Base-by-base conservation (phyloP, 2,888 invertebrate species). In the Hyalella azteca region DNA sequence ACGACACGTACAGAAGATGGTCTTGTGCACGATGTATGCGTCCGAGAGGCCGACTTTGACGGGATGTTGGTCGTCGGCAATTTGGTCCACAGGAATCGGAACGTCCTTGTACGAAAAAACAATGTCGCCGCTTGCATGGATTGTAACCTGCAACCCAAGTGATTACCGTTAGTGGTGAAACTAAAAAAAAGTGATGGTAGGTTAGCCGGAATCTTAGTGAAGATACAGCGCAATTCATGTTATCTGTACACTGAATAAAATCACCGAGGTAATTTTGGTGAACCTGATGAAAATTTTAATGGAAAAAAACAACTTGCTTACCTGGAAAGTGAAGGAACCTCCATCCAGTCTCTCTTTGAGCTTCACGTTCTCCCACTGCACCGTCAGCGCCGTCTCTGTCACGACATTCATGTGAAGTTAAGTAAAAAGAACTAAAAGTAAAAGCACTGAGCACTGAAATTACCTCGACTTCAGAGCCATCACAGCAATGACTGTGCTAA, bases 11-110 rank as follows among this genome's bases (percentile, higher is more conserved):
- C 96, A 93, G 88, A 93, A 93, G 49, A 94, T 91, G 73, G 92
- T 92, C 86, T 93, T 92, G 87, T 98, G 96, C 87, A 95, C 94
- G 85, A 97, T 95, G 87, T 97, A 99, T 0, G 99, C 99, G 89
- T 99, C 98, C 73, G 97, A 97, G 73, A 99, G 91, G 66, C 99
- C 99, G 78, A 98, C 94, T 90, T 98, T 98, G 49, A 98, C 97
- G 0, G 98, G 98, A 89, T 99, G 98, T 80, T 93, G 91, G 39
- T 91, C 91, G 86, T 95, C 95, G 86, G 93, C 91, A 85, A 99
- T 96, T 3, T 91, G 88, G 82, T 91, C 91, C 9, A 98, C 92
- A 19, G 91, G 88, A 1, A 95, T 89, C 0, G 98, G 97, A 48
- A 98, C 91, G 85, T 91, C 89, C 87, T 94, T 93, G 89, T 98